Percentiles rank a stretch among this genome's conserved stretches.
phyloP scores from a whole-genome alignment of 2,888 invertebrate species.

The Xylocampa areola region DNA sequence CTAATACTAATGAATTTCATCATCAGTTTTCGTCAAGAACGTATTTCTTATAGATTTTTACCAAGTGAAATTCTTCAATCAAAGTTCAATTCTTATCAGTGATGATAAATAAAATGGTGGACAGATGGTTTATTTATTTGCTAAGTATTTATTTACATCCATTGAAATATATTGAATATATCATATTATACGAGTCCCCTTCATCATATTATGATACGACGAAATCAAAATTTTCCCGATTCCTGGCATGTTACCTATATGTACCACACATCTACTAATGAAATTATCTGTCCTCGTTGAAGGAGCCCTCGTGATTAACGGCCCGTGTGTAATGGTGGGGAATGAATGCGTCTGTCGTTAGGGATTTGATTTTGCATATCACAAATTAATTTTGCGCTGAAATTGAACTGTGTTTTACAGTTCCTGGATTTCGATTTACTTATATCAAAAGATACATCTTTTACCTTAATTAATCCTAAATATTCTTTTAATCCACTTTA shows the following conservation, averaged over 20 bases:
- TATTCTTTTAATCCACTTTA: too few relatives aligned
- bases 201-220: too few relatives aligned
- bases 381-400: conserved; percentile 68
- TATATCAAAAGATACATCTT: background rate
- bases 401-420: conserved; percentile 30
- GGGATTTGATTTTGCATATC: conserved; percentile 73
- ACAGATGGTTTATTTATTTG: too few relatives aligned
- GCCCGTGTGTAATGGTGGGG: conserved; percentile 71
- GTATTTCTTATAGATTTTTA: too few relatives aligned
- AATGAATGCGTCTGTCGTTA: conserved; percentile 73
- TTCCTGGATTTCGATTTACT: conserved; percentile 25
- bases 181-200: too few relatives aligned
- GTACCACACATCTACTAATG: conserved; percentile 76
- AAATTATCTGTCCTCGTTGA: conserved; percentile 79
- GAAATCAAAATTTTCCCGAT: conserved; percentile 73
- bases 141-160: too few relatives aligned
- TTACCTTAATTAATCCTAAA: too few relatives aligned
- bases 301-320: conserved; percentile 78
- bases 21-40: too few relatives aligned
- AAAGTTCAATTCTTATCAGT: too few relatives aligned
- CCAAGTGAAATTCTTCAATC: too few relatives aligned
- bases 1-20: background rate
- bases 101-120: too few relatives aligned
- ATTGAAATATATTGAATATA: too few relatives aligned
- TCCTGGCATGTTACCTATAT: conserved; percentile 56